These are phyloP conservation scores for Tuta absoluta DNA, from an alignment of 2,888 invertebrate genomes.

Conservation along the genomic window DNA sequence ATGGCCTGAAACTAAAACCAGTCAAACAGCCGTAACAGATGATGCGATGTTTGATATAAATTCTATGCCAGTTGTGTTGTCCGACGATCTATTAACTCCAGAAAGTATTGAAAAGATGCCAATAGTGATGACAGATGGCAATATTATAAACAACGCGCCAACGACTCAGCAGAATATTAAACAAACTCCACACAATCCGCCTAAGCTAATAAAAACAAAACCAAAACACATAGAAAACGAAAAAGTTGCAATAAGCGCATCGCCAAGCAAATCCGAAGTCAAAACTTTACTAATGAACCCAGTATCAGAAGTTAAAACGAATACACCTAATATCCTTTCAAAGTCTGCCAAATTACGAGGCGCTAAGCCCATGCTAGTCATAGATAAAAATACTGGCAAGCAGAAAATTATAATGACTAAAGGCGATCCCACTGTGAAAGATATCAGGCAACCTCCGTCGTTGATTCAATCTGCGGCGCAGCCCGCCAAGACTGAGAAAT, in stretches of 20 bases:
- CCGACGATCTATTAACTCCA: slow-evolving; percentile 85
- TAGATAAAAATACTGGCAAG: slow-evolving; percentile 74
- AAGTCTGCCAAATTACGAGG: slow-evolving; percentile 72
- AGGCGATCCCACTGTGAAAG: slow-evolving; percentile 61
- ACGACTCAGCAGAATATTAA: slow-evolving; percentile 18
- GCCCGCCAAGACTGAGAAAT: slow-evolving; percentile 64
- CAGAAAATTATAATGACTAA: slow-evolving; percentile 76
- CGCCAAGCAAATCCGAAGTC: slow-evolving; percentile 58
- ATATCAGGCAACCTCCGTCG: slow-evolving; percentile 55
- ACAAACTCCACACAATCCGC: slow-evolving; percentile 55
- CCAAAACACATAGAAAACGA: slow-evolving; percentile 59
- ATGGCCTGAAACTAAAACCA: slow-evolving; percentile 50
- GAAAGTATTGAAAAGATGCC: slow-evolving; percentile 87
- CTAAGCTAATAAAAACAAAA: slow-evolving; percentile 57
- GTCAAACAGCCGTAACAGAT: slow-evolving; percentile 48
- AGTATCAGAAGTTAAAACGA: slow-evolving; percentile 57
- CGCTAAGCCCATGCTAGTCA: slow-evolving; percentile 72
- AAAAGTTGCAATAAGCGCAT: slow-evolving; percentile 52
- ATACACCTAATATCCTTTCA: slow-evolving; percentile 73
- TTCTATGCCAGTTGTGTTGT: slow-evolving; percentile 88
- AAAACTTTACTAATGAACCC: slow-evolving; percentile 71
- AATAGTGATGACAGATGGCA: slow-evolving; percentile 78
- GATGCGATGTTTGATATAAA: slow-evolving; percentile 85
- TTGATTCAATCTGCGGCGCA: slow-evolving; percentile 58
- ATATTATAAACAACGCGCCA: slow-evolving; percentile 50